Evolutionary conservation across 1,140 invertebrate species (phyloP), one percentile per base, ranked within the genome.

Genomic region (Lutraria rhynchaena): DNA sequence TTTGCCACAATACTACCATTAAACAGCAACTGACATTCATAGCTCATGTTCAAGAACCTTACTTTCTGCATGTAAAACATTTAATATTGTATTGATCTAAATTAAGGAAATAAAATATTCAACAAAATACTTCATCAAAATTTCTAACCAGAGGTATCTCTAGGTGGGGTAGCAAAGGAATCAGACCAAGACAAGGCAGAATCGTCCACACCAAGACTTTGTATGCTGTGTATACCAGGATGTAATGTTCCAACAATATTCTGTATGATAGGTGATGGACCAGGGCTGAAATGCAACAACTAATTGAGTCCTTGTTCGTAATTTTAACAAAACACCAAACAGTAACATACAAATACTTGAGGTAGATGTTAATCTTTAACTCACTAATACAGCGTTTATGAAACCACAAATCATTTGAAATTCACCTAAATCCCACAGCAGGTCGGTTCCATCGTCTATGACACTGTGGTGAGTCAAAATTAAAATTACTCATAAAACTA

Each of bases 131-230:
- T n/a, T n/a, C n/a, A n/a, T n/a, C n/a, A n/a, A n/a, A n/a, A n/a
- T n/a, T n/a, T n/a, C n/a, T n/a, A n/a, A n/a, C n/a, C n/a, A n/a
- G n/a, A n/a, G n/a, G 24, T 4, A 11, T 80, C 65, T 41, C 76
- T 65, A 0, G 76, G 65, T 0, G 76, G 76, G 0, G 76, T 80
- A 24, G 76, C 76, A 24, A 80, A 31, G 11, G 76, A 80, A 63
- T 69, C 60, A 3, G 76, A 55, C 76, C 76, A 80, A 1, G 41
- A 58, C 0, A 80, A 51, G 27, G 35, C 31, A 17, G 76, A 80
- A 33, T 80, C 76, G 60, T 80, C 76, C 17, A 70, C 9, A 29
- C 76, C 53, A 5, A 80, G 55, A 24, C 76, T 70, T 2, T 65
- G 53, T n/a, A 80, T 53, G 53, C 46, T 63, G 31, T 35, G 58